phyloP scores from a whole-genome alignment of 2,113 vertebrate genomes.

The Narcine bancroftii region DNA sequence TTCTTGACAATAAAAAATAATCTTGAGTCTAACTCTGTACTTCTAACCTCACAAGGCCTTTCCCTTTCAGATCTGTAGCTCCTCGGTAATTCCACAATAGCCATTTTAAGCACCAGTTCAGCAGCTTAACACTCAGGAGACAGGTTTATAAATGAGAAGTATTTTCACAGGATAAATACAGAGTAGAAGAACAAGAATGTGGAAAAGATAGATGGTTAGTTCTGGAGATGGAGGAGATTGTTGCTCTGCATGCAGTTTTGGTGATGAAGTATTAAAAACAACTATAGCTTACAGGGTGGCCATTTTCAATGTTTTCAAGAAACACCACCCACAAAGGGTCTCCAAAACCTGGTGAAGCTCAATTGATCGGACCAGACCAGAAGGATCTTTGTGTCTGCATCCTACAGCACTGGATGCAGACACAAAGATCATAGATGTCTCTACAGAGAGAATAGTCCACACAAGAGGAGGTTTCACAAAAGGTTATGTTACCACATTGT shows the following conservation, averaged over 20 bases:
- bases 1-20: too few species aligned
- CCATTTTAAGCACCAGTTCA: neutral
- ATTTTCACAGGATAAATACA: neutral
- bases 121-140: neutral
- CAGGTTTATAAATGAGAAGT: neutral
- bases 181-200: neutral
- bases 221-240: neutral
- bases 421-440: neutral
- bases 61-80: neutral
- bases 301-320: neutral
- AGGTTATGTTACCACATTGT: too few species aligned
- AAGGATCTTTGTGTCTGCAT: neutral
- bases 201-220: neutral
- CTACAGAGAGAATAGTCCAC: too few species aligned
- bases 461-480: too few species aligned
- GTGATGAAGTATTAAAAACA: neutral
- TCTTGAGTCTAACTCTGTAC: neutral
- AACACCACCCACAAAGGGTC: neutral
- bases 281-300: neutral
- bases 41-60: neutral
- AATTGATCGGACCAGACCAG: neutral
- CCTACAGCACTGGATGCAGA: neutral
- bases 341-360: neutral
- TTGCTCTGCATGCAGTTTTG: neutral
- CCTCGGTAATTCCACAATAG: neutral